Base-by-base conservation (phyloP, 2,888 invertebrate genomes). In the Hypselothyrea guttata region DNA sequence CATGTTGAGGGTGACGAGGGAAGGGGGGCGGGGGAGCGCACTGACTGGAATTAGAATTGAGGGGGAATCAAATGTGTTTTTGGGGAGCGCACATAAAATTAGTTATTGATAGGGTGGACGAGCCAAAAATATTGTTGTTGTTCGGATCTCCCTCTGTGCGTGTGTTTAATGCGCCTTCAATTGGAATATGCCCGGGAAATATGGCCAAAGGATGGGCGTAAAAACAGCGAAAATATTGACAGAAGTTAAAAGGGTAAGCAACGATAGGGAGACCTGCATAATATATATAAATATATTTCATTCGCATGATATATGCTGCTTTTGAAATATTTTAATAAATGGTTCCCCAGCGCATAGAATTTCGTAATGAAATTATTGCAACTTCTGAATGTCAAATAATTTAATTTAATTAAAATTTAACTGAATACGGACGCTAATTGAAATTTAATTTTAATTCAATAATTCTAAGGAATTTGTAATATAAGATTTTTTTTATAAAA, bases 21-120 rank as follows among this genome's bases (percentile, higher is more conserved):
- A 11, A 12, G 4, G 28, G 27, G n/a, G 16, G 15, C 27, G 52
- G 28, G 37, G 47, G 35, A 41, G 16, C n/a, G 35, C n/a, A 1
- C 35, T n/a, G 13, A 11, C 22, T 22, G 22, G 22, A 22, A 22
- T 22, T 22, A 22, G 22, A 22, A 22, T 22, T 22, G 40, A 8
- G 12, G 7, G 46, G 13, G 30, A 15, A 16, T 5, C 18, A 27
- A 38, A 27, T 40, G 45, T 49, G 63, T 56, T 42, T 56, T 52
- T 51, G 22, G 22, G 22, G 22, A 22, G 27, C 42, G 49, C 37
- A 44, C 52, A 70, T 69, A 46, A 69, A 69, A 70, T 67, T 67
- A 71, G 68, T 67, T 71, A 71, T 71, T 71, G 68, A 71, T 57
- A 59, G 60, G 38, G 18, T 47, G 41, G 45, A 52, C 16, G 46